phyloP scores from a whole-genome alignment of 2,113 vertebrate genomes.

The Leptobrachium ailaonicum region DNA sequence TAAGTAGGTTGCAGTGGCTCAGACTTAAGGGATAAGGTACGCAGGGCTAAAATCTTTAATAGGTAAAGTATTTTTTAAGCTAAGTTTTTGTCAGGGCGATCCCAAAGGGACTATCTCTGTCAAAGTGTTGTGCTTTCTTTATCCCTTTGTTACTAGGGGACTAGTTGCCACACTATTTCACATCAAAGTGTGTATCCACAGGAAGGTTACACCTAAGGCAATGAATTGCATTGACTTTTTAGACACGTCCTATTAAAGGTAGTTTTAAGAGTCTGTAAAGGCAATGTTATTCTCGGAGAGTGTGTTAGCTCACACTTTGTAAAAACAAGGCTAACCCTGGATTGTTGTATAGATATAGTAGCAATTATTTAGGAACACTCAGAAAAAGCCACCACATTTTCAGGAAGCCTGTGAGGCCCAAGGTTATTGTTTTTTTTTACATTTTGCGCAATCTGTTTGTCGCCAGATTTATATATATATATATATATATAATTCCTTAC shows the following conservation, averaged over 20 bases:
- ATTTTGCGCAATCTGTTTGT: no score
- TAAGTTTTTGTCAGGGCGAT: slow-evolving; percentile 25
- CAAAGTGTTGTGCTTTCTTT: slow-evolving; percentile 35
- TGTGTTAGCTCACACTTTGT: no score
- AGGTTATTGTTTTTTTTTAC: no score
- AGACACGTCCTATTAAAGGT: not conserved
- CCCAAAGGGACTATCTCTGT: slow-evolving; percentile 37
- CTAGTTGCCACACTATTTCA: slow-evolving; percentile 22
- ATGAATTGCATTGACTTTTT: not conserved
- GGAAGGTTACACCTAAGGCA: not conserved
- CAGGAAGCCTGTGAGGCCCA: no score
- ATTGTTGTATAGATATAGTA: no score
- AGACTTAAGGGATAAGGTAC: slow-evolving; percentile 1
- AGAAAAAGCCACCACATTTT: no score
- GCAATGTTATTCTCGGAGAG: no score
- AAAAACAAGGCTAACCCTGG: no score
- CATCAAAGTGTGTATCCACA: slow-evolving; percentile 1
- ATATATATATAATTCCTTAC: no score
- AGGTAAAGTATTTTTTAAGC: slow-evolving; percentile 22
- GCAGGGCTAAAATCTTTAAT: slow-evolving; percentile 14
- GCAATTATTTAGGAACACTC: no score
- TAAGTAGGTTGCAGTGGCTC: not conserved
- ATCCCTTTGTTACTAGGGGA: slow-evolving; percentile 33
- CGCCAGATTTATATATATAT: no score
- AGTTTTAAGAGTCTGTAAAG: not conserved